Evolutionary conservation across 1,140 invertebrate genomes (phyloP).

Genomic region (Drosophila kepulauana): DNA sequence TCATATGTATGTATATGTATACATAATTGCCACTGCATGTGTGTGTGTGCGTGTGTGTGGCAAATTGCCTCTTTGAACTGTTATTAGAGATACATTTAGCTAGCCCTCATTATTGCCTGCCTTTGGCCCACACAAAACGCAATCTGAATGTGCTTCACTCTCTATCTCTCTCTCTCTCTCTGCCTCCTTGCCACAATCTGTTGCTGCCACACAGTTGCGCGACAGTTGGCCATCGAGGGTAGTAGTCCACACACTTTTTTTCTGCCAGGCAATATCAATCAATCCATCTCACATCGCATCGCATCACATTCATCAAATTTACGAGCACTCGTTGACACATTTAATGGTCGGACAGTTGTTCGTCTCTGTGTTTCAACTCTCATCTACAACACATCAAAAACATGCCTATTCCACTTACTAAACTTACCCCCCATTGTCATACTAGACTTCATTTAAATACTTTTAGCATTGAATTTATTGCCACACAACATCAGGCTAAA

Average conservation of each 20-base stretch:
- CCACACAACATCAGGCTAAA: too few species aligned
- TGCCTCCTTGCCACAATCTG: slow-evolving; percentile 34
- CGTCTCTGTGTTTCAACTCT: neutral
- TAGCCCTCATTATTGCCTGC: slow-evolving; percentile 31
- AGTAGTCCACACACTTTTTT: too few species aligned
- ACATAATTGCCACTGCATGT: slow-evolving; percentile 43
- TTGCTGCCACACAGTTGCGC: slow-evolving; percentile 36
- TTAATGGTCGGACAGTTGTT: slow-evolving; percentile 28
- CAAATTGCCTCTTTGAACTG: slow-evolving; percentile 49
- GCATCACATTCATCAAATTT: slow-evolving; percentile 44
- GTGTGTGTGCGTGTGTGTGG: slow-evolving; percentile 4
- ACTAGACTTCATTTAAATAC: too few species aligned
- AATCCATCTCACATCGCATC: slow-evolving; percentile 47
- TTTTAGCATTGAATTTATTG: too few species aligned
- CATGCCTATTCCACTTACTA: slow-evolving; percentile 3
- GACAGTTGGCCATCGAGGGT: neutral
- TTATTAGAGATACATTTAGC: slow-evolving; percentile 43
- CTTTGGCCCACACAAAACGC: slow-evolving; percentile 44
- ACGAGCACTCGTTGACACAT: slow-evolving; percentile 50
- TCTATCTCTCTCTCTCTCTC: neutral
- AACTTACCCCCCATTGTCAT: neutral
- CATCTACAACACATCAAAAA: slow-evolving; percentile 1
- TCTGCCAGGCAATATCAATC: slow-evolving; percentile 55
- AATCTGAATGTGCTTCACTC: slow-evolving; percentile 4
- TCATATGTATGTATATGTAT: too few species aligned